phyloP scores from a whole-genome alignment of 2,888 invertebrate species.

The Argyra leucocephala region DNA sequence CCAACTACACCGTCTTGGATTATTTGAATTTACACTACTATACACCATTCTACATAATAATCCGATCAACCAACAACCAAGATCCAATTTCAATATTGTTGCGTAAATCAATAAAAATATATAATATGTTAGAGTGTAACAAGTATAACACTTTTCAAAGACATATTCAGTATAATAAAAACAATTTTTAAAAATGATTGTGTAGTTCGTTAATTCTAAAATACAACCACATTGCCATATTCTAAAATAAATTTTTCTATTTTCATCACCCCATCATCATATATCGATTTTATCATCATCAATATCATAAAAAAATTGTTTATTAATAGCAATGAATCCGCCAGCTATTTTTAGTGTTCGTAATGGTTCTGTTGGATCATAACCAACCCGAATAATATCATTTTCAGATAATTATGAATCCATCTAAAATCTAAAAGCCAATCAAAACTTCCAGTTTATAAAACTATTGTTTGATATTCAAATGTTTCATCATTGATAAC shows the following conservation, averaged over 20 bases:
- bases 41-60: no score
- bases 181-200: no score
- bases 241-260: constrained; percentile 93
- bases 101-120: no score
- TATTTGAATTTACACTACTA: no score
- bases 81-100: no score
- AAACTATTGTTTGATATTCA: constrained; percentile 43
- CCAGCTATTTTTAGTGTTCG: constrained; percentile 97
- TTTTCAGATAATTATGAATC: constrained; percentile 50
- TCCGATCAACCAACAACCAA: no score
- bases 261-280: constrained; percentile 97
- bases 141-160: no score
- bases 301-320: constrained; percentile 88
- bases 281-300: constrained; percentile 92
- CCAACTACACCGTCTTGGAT: no score
- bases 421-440: constrained; percentile 91
- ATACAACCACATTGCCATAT: constrained; percentile 83
- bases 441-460: constrained; percentile 43
- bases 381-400: constrained; percentile 32
- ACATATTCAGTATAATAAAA: no score
- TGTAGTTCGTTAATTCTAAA: constrained; percentile 72
- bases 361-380: constrained; percentile 36
- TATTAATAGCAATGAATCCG: constrained; percentile 86
- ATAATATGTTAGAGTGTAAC: no score
- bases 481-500: constrained; percentile 62